Evolutionary conservation across 2,888 invertebrate genomes (phyloP).

Genomic region (Pilophorus perplexus): DNA sequence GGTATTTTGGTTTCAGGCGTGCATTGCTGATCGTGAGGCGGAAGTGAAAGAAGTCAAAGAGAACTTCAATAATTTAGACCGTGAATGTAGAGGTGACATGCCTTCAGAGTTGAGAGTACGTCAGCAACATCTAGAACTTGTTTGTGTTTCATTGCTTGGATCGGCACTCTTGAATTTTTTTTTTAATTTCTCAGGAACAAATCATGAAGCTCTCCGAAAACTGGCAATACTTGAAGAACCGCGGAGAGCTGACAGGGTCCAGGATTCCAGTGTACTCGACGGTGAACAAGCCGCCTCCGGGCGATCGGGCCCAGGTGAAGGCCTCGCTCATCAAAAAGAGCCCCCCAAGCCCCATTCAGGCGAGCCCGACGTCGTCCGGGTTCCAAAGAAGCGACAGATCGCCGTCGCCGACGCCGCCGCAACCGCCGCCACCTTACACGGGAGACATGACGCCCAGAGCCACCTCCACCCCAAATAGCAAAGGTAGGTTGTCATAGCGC

Average conservation of each 20-base stretch:
- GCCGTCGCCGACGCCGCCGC: slow-evolving; percentile 32
- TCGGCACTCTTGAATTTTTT: no score
- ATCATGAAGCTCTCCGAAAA: slow-evolving; percentile 57
- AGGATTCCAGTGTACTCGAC: slow-evolving; percentile 39
- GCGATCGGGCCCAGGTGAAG: slow-evolving; percentile 13
- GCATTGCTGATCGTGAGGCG: slow-evolving; percentile 56
- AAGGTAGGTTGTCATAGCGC: slow-evolving; percentile 35
- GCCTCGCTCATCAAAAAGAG: slow-evolving; percentile 11
- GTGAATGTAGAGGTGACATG: slow-evolving; percentile 56
- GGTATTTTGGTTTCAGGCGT: slow-evolving; percentile 47
- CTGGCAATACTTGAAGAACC: slow-evolving; percentile 56
- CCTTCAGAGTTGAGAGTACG: slow-evolving; percentile 44
- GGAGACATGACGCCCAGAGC: slow-evolving; percentile 17
- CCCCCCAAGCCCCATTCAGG: background rate
- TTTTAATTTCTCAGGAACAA: slow-evolving; percentile 53
- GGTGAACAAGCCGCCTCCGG: slow-evolving; percentile 23
- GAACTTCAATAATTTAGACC: slow-evolving; percentile 64
- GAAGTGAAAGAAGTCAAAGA: slow-evolving; percentile 64
- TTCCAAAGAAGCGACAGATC: slow-evolving; percentile 25
- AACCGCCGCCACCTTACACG: slow-evolving; percentile 20
- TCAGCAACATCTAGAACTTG: no score
- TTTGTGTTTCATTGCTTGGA: no score
- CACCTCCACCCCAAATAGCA: slow-evolving; percentile 36
- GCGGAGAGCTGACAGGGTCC: slow-evolving; percentile 50
- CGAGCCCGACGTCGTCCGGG: background rate